Evolutionary conservation across 2,113 vertebrate species (phyloP).

Genomic region (Thamnophis sirtalis): DNA sequence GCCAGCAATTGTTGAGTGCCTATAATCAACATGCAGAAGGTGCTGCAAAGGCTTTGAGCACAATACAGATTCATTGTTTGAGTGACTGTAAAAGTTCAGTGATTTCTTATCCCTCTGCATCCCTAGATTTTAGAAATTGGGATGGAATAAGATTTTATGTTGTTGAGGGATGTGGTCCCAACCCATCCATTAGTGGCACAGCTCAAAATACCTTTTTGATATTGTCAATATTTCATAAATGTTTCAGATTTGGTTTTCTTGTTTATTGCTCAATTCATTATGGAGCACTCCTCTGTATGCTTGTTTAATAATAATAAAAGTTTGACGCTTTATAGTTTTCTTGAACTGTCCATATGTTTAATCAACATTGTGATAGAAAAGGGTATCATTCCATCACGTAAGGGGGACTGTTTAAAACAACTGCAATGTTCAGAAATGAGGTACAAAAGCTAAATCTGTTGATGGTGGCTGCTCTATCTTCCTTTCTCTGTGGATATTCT

Average conservation of each 20-base stretch:
- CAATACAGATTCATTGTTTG: not conserved
- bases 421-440: not conserved
- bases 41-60: not conserved
- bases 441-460: conserved; percentile 17
- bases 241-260: not conserved
- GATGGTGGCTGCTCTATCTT: conserved; percentile 43
- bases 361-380: not conserved
- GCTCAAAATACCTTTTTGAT: not conserved
- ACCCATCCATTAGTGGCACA: not conserved
- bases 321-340: not conserved
- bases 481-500: conserved; percentile 23
- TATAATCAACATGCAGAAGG: not conserved
- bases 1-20: not conserved
- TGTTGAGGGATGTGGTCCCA: not conserved
- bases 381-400: not conserved
- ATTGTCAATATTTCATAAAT: not conserved
- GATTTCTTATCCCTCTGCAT: not conserved
- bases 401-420: not conserved
- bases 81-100: not conserved
- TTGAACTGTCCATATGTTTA: not conserved
- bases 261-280: not conserved
- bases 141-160: not conserved
- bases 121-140: not conserved
- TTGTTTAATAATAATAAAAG: not conserved
- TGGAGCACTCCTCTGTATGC: not conserved